A percentile compares a stretch with the other conserved stretches of the same genome.
phyloP scores from a whole-genome alignment of 2,888 invertebrate genomes.

The Rutpela maculata region DNA sequence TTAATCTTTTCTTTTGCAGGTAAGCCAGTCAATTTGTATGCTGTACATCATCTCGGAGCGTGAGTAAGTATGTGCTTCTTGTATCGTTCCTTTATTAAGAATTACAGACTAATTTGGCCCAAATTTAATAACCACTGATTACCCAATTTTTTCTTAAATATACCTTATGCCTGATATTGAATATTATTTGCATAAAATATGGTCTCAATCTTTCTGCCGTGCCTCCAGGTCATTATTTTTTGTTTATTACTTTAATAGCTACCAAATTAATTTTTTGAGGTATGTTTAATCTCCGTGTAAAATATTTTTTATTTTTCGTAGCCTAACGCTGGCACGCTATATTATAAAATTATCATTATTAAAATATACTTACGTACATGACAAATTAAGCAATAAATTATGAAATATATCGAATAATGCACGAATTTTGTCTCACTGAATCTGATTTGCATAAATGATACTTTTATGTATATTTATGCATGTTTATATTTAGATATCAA shows the following conservation, averaged over 20 bases:
- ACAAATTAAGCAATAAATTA: not conserved
- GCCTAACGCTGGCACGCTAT: not conserved
- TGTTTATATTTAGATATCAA: too few species aligned
- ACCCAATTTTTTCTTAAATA: constrained; percentile 28
- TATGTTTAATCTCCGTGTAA: not conserved
- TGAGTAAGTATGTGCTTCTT: constrained; percentile 12
- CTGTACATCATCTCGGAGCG: not conserved
- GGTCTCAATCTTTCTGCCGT: not conserved
- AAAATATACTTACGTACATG: not conserved
- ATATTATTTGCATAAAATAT: constrained; percentile 12
- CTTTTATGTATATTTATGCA: too few species aligned
- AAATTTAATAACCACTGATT: constrained; percentile 30
- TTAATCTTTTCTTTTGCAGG: constrained; percentile 17
- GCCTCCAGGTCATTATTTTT: not conserved
- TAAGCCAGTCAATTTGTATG: constrained; percentile 8
- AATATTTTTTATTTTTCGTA: not conserved
- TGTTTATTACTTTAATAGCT: not conserved
- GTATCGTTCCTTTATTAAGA: not conserved
- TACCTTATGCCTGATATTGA: constrained; percentile 17
- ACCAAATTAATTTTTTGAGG: not conserved
- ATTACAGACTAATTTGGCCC: not conserved
- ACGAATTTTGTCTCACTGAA: not conserved
- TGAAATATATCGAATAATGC: not conserved
- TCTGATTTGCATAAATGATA: constrained; percentile 5
- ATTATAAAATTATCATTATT: not conserved